phyloP scores from a whole-genome alignment of 2,888 invertebrate species.

The Oligia latruncula region DNA sequence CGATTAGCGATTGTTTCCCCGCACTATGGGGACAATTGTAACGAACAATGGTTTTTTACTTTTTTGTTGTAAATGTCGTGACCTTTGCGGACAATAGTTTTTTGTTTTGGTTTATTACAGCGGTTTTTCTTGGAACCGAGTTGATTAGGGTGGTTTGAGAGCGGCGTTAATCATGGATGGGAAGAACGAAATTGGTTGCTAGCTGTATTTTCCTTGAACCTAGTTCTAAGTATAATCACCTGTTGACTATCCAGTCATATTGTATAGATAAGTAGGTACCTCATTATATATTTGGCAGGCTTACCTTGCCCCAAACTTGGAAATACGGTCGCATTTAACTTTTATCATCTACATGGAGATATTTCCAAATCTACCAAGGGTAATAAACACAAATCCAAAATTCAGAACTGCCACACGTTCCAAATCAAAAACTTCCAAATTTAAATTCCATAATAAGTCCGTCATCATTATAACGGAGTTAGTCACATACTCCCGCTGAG shows the following conservation, averaged over 20 bases:
- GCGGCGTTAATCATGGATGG: background rate
- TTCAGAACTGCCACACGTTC: conserved; percentile 30
- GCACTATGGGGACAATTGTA: conserved; percentile 52
- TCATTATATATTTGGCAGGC: background rate
- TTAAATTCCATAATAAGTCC: conserved; percentile 52
- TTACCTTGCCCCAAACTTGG: background rate
- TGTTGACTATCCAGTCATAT: background rate
- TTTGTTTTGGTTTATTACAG: conserved; percentile 27
- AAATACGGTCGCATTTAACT: conserved; percentile 13
- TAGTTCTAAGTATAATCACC: background rate
- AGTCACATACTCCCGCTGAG: conserved; percentile 70
- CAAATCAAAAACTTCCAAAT: conserved; percentile 52
- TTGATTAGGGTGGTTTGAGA: conserved; percentile 3
- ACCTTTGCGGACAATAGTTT: conserved; percentile 40
- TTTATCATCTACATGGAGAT: conserved; percentile 7
- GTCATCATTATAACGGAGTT: conserved; percentile 70
- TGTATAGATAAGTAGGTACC: background rate
- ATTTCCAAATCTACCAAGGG: conserved; percentile 21
- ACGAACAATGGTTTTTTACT: conserved; percentile 45
- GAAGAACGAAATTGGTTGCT: background rate
- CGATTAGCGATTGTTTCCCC: conserved; percentile 61
- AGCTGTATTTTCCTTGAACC: background rate
- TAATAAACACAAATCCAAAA: conserved; percentile 41
- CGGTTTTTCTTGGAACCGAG: background rate
- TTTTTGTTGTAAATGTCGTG: conserved; percentile 47